Conservation (phyloP, 1,140 invertebrate genomes). For the Planococcus citri region DNA sequence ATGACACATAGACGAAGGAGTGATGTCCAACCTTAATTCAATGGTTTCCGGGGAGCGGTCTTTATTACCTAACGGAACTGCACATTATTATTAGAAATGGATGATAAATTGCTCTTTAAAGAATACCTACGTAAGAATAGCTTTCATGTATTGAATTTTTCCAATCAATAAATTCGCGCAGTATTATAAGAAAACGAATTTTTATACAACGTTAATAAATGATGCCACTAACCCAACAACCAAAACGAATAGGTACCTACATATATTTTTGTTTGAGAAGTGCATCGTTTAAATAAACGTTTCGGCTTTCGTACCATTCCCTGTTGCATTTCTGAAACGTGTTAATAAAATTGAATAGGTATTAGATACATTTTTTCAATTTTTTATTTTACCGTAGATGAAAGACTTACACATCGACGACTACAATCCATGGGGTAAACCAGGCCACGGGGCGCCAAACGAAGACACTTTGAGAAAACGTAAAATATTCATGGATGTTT, state of each 20-base stretch:
- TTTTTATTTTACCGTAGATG: constrained; percentile 10
- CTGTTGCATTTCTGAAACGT: background rate
- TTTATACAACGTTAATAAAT: too few species aligned
- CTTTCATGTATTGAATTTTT: background rate
- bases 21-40: background rate
- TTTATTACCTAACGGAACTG: background rate
- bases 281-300: too few species aligned
- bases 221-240: too few species aligned
- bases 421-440: constrained; percentile 39
- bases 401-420: constrained; percentile 21
- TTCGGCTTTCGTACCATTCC: too few species aligned
- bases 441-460: constrained; percentile 38
- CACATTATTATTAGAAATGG: background rate
- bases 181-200: too few species aligned
- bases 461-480: constrained; percentile 34
- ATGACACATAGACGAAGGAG: background rate
- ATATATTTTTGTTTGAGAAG: too few species aligned
- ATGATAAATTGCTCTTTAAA: constrained; percentile 11
- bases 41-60: constrained; percentile 12
- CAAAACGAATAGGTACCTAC: too few species aligned
- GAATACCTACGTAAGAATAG: constrained; percentile 4
- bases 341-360: background rate
- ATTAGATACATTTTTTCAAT: background rate
- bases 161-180: background rate
- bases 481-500: constrained; percentile 35